These are phyloP conservation scores for Pherbina coryleti DNA, from an alignment of 2,888 invertebrate genomes.

Conservation along the genomic window DNA sequence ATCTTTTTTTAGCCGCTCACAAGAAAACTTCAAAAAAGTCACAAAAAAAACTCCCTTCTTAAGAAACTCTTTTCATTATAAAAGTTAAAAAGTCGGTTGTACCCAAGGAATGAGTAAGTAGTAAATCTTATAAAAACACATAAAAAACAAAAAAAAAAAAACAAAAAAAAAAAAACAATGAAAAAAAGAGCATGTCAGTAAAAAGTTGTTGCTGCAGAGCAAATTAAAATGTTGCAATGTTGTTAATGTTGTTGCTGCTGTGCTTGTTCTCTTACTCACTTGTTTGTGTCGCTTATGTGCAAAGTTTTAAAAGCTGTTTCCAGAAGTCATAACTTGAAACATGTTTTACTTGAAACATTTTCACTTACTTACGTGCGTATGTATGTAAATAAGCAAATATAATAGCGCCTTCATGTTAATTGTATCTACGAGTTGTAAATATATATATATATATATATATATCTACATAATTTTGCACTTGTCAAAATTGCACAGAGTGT, in stretches of 20 bases:
- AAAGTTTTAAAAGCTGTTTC: constrained; percentile 16
- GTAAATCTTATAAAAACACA: neutral
- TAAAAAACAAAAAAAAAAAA: neutral
- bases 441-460: no score
- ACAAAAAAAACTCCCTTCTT: neutral
- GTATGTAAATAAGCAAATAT: no score
- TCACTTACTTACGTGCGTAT: neutral
- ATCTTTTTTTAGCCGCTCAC: neutral
- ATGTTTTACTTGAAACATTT: constrained; percentile 22
- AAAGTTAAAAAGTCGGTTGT: neutral
- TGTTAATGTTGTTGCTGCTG: constrained; percentile 6
- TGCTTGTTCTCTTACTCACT: neutral
- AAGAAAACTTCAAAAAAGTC: neutral
- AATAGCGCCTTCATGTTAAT: no score
- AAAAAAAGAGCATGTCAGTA: neutral
- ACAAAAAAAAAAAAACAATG: neutral
- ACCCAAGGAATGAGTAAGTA: neutral
- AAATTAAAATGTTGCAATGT: constrained; percentile 29
- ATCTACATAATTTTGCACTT: no score
- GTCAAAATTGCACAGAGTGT: no score
- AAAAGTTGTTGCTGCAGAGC: neutral
- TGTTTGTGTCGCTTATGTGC: constrained; percentile 4
- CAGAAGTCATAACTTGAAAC: constrained; percentile 25
- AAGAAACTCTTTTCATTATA: neutral
- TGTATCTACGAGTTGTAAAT: no score